phyloP scores from a whole-genome alignment of 2,113 vertebrate genomes.

The Podarcis muralis region DNA sequence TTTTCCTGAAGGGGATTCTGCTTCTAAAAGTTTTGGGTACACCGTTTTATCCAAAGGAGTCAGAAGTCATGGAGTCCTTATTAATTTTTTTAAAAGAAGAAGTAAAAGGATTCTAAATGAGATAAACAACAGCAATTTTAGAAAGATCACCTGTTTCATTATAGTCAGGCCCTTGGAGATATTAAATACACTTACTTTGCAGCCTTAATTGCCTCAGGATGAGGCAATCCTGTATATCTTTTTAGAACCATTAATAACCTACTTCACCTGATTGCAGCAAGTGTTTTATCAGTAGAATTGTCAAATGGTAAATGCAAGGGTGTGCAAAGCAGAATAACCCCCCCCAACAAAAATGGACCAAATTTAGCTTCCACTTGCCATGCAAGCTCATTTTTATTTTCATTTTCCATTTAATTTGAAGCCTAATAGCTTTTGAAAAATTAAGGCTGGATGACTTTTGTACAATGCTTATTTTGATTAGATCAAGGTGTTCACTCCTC shows the following conservation, averaged over 20 bases:
- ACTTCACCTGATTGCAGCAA: constrained; percentile 84
- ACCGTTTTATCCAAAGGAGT: constrained; percentile 31
- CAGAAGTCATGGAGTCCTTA: constrained; percentile 51
- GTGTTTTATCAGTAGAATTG: constrained; percentile 75
- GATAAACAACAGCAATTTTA: constrained; percentile 65
- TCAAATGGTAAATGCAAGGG: constrained; percentile 80
- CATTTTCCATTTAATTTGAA: constrained; percentile 79
- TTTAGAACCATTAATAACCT: constrained; percentile 84
- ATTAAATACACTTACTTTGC: constrained; percentile 76
- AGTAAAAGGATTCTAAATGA: constrained; percentile 62
- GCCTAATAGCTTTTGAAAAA: constrained; percentile 78
- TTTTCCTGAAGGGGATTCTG: constrained; percentile 32
- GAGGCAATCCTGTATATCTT: constrained; percentile 81
- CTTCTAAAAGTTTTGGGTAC: constrained; percentile 20
- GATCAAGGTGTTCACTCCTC: constrained; percentile 58
- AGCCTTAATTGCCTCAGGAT: constrained; percentile 82
- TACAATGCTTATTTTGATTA: constrained; percentile 75
- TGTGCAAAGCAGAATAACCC: constrained; percentile 71
- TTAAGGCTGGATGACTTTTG: constrained; percentile 72
- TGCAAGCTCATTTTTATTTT: constrained; percentile 74
- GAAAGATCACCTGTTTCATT: constrained; percentile 79
- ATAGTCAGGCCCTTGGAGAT: constrained; percentile 72
- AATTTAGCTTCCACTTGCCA: constrained; percentile 78
- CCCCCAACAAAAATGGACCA: constrained; percentile 77
- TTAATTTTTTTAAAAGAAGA: constrained; percentile 36